Base-by-base conservation (phyloP, 2,797 vertebrate genomes). In the Acanthiza pusilla region DNA sequence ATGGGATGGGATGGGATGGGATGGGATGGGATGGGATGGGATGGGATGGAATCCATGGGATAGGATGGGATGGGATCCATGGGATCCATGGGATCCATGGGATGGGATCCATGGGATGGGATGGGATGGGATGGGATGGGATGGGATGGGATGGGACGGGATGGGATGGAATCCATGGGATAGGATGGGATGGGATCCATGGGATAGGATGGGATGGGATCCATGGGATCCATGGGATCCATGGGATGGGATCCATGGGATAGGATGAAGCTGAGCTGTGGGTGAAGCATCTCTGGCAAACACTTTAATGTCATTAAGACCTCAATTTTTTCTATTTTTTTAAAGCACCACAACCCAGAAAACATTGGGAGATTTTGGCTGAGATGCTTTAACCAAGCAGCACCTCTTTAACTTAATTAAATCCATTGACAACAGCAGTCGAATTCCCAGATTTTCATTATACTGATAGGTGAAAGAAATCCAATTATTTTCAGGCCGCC, bases 381-480 rank as follows among this genome's bases (percentile, higher is more conserved):
- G 71, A 48, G 68, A 6, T 36, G 53, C 61, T 95, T 51, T 55
- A 76, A 48, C 12, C 32, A 5, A 57, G 43, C 74, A 51, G 78
- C 74, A 14, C 73, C 63, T 90, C 91, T 90, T 79, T 66, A 73
- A 66, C 68, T 89, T 43, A 66, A 70, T 94, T 23, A 67, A 83
- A 85, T 32, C 36, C 55, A 5, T 26, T 4, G 30, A 42, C 70
- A 85, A 2, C 63, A 53, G 65, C 80, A 7, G 38, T 2, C 32
- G 66, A 81, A 55, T 84, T 65, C 91, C 66, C 12, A 38, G 68
- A 14, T 90, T 90, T 91, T 88, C 48, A 29, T 74, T 63, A 10
- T 16, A 9, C 57, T 21, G 75, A n/a, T 48, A 63, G 43, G 83
- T 51, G 68, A 71, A 84, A 78, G 54, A 81, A 95, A 93, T 74